Evolutionary conservation across 2,113 vertebrate species (phyloP).

Genomic region (Atherinomorus stipes): DNA sequence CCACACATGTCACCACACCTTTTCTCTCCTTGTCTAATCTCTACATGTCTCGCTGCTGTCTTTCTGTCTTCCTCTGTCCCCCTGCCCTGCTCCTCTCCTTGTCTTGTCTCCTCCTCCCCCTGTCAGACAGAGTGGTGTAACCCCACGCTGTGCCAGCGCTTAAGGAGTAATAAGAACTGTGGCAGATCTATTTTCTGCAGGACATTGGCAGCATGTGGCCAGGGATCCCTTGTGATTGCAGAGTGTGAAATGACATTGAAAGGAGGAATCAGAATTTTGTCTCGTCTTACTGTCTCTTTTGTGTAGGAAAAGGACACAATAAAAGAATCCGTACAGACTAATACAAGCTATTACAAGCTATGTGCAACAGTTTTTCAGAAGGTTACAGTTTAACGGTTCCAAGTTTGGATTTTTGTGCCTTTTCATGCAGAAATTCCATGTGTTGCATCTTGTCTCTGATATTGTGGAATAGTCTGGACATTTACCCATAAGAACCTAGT

Average conservation of each 20-base stretch:
- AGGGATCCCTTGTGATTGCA: slow-evolving; percentile 64
- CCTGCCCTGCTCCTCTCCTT: background rate
- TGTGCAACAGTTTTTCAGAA: background rate
- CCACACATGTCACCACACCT: slow-evolving; percentile 16
- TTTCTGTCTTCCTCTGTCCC: background rate
- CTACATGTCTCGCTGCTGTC: slow-evolving; percentile 26
- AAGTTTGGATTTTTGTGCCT: background rate
- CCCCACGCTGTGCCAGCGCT: slow-evolving; percentile 53
- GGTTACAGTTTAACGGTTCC: background rate
- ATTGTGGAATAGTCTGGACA: background rate
- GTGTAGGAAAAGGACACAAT: slow-evolving; percentile 20
- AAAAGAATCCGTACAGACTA: slow-evolving; percentile 10
- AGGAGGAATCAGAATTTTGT: slow-evolving; percentile 27
- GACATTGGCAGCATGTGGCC: slow-evolving; percentile 57
- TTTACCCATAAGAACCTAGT: background rate
- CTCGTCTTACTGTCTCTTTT: slow-evolving; percentile 33
- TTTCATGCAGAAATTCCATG: background rate
- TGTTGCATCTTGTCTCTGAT: background rate
- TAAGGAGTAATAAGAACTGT: slow-evolving; percentile 65
- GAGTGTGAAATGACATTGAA: slow-evolving; percentile 70
- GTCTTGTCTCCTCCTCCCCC: slow-evolving; percentile 18
- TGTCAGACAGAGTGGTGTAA: slow-evolving; percentile 51
- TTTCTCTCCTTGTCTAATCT: slow-evolving; percentile 14
- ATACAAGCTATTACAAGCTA: slow-evolving; percentile 7
- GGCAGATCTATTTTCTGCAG: slow-evolving; percentile 72